These are phyloP conservation scores for Hydrolagus affinis DNA, from an alignment of 2,113 vertebrate species.

Conservation along the genomic window DNA sequence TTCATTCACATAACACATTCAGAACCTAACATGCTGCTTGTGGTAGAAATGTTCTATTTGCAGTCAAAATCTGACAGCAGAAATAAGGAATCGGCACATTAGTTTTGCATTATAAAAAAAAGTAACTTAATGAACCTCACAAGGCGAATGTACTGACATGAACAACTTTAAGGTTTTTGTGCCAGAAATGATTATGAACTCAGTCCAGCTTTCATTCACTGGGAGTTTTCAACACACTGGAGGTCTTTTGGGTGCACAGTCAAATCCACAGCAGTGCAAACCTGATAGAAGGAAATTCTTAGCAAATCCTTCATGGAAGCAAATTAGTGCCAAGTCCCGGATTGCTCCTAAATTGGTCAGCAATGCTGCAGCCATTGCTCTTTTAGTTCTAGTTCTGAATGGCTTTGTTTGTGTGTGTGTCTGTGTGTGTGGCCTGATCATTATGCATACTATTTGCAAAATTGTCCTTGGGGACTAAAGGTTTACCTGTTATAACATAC, in stretches of 20 bases:
- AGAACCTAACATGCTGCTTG: neutral
- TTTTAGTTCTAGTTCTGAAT: neutral
- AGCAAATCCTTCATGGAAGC: neutral
- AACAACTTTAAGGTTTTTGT: neutral
- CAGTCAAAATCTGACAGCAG: neutral
- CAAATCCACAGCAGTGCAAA: neutral
- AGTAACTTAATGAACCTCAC: neutral
- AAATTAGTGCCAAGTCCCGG: neutral
- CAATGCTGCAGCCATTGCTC: neutral
- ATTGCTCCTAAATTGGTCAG: neutral
- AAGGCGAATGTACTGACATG: neutral
- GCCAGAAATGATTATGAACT: neutral
- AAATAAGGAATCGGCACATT: neutral
- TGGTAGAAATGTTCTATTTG: neutral
- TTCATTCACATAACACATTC: constrained; percentile 7
- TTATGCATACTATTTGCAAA: too few species aligned
- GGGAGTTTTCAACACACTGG: neutral
- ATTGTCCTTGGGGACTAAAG: too few species aligned
- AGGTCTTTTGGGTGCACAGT: neutral
- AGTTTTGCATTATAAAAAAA: constrained; percentile 2
- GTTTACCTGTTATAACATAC: too few species aligned
- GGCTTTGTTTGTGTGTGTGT: neutral
- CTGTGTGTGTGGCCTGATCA: too few species aligned
- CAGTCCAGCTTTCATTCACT: neutral
- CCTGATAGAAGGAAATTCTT: neutral